Conservation (phyloP, 2,113 vertebrate species). For the Tyrannus savana region DNA sequence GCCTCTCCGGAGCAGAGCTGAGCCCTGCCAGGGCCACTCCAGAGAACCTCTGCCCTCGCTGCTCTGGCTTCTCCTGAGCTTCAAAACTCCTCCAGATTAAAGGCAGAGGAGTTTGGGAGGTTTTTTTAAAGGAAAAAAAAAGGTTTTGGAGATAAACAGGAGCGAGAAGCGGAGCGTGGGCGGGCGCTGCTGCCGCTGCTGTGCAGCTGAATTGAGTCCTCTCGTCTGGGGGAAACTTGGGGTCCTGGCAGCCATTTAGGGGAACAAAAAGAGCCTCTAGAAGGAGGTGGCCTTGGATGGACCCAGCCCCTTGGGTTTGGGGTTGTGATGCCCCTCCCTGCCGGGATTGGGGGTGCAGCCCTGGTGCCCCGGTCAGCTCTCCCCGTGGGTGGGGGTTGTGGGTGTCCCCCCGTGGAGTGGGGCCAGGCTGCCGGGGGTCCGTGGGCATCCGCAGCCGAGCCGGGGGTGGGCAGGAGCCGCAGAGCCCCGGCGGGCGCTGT, state of each 20-base stretch:
- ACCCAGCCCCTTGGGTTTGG: accelerated
- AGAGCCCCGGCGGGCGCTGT: neutral
- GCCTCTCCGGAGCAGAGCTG: neutral
- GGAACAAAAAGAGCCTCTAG: neutral
- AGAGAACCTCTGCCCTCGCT: neutral
- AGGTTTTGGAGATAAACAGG: conserved; percentile 22
- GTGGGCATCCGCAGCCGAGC: neutral
- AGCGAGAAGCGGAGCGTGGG: conserved; percentile 4
- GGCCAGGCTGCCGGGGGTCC: neutral
- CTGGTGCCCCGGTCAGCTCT: neutral
- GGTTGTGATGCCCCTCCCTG: neutral
- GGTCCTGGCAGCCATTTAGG: neutral
- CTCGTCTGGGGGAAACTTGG: neutral
- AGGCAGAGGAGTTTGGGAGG: neutral
- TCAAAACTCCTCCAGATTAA: neutral
- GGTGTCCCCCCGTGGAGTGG: accelerated
- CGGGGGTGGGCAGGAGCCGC: neutral
- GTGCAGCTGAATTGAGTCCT: neutral
- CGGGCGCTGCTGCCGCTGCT: neutral
- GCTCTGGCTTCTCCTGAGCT: neutral
- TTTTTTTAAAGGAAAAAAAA: neutral
- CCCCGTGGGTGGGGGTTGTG: neutral
- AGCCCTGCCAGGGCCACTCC: neutral
- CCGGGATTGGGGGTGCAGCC: accelerated
- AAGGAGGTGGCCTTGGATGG: accelerated